Evolutionary conservation across 2,888 invertebrate genomes (phyloP), one percentile per base, ranked within the genome.

Genomic region (Drosophila infuscata): DNA sequence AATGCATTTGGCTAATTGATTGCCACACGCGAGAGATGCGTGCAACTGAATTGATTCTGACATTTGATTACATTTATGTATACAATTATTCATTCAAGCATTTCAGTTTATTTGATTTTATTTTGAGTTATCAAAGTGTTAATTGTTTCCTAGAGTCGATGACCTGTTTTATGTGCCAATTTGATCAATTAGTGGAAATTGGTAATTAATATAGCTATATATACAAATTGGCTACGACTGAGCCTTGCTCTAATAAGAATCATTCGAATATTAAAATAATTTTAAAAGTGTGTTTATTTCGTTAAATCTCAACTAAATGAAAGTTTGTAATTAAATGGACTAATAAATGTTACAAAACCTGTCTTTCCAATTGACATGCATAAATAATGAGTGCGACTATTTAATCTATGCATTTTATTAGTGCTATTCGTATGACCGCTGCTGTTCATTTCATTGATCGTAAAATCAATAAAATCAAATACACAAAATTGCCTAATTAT

Each of bases 1-100:
- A 77, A 57, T 59, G 51, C 56, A 29, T 68, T 60, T 30, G 51
- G 56, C 73, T 62, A 68, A 72, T 72, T 73, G 73, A 77, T 72
- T 59, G 57, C 72, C 61, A 61, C 53, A 51, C 15, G 51, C 38
- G 38, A 51, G 51, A 36, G 41, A 38, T 35, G 38, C 43, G 33
- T 53, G 58, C 33, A 53, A 51, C 57, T 25, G 32, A 12, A 43
- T 20, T 29, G 51, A 33, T 36, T 52, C 32, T 12, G 29, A 2
- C 53, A 65, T 69, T 52, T 46, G 20, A 69, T 43, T 49, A 53
- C 17, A 54, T 51, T 7, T n/a, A 35, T 30, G 49, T 15, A 33
- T 17, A 20, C 5, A n/a, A 1, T 4, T 9, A 36, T 3, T 3
- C 8, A 2, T 11, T 17, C 25, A 3, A 5, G 15, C 30, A 51